phyloP scores from a whole-genome alignment of 1,140 invertebrate species.

The Forficula auricularia region DNA sequence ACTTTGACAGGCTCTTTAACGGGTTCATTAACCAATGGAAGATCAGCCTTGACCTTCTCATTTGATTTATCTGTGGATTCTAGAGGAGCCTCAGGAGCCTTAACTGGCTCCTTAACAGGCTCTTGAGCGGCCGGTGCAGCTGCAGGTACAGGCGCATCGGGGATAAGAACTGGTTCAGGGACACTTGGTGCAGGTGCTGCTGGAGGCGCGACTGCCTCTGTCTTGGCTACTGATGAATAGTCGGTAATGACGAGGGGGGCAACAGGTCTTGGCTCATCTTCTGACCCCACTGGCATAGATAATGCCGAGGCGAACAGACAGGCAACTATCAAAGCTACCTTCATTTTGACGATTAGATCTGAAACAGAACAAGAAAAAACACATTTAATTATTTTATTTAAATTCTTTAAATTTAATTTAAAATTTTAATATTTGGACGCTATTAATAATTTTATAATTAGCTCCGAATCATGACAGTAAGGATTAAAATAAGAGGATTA shows the following conservation, averaged over 20 bases:
- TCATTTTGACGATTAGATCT: slow-evolving; percentile 22
- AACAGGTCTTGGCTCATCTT: slow-evolving; percentile 16
- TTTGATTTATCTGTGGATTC: not conserved
- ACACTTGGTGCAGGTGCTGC: not conserved
- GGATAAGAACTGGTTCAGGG: slow-evolving; percentile 1
- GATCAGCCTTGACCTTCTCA: slow-evolving; percentile 11
- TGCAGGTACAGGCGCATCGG: slow-evolving; percentile 6
- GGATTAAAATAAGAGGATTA: no score
- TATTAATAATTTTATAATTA: no score
- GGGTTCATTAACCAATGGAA: slow-evolving; percentile 6
- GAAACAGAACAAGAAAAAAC: no score
- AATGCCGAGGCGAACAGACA: slow-evolving; percentile 20
- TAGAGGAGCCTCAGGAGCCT: not conserved
- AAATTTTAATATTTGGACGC: no score
- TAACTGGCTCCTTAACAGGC: slow-evolving; percentile 3
- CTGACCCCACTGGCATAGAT: slow-evolving; percentile 21
- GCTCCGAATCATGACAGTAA: no score
- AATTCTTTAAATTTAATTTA: no score
- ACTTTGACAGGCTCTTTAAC: not conserved
- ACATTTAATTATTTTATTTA: no score
- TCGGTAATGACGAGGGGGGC: slow-evolving; percentile 24
- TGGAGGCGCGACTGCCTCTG: slow-evolving; percentile 9
- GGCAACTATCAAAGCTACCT: slow-evolving; percentile 19
- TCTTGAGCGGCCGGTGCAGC: slow-evolving; percentile 1
- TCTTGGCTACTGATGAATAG: slow-evolving; percentile 24